Evolutionary conservation across 1,140 invertebrate species (phyloP), one percentile per base, ranked within the genome.

Genomic region (Papilio helenus): DNA sequence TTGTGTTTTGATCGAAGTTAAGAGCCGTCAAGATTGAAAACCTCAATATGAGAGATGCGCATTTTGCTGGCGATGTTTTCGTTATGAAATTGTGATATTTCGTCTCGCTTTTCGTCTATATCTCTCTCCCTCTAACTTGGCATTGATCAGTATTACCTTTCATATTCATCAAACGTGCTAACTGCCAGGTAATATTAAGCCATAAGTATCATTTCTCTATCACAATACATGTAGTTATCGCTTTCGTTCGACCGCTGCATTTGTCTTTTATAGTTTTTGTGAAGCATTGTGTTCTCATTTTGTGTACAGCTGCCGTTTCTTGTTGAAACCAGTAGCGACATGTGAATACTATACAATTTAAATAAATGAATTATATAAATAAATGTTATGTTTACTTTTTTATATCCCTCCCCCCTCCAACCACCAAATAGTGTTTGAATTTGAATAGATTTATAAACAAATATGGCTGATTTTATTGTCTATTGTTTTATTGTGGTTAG

Each of bases 281-380:
- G 88, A 91, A 92, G 87, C 84, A 85, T 90, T 93, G 91, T 93
- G 93, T 94, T 94, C 92, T 93, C 92, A 92, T 94, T 93, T 93
- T 94, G 87, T 92, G 88, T 93, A 88, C 88, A 85, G 93, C 91
- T 93, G 85, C 87, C 90, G 92, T 94, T 94, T 92, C 91, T 74
- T 88, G 84, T 89, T 90, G 92, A 91, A 91, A 94, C 90, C 85
- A 88, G 88, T 90, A 90, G 91, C 90, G 85, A 92, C 87, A 90
- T 94, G 93, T 94, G 93, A 93, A 94, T 93, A 94, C 92, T 93
- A 93, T 93, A 93, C 91, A 92, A 93, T 93, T 94, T 92, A 93
- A 94, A 94, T 94, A 94, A 94, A 94, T 94, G 93, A 94, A 93
- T 94, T 94, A 94, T 94, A 94, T 93, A 94, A 94, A 92, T 85